Conservation (phyloP, 2,888 invertebrate species). For the Phengaris alcon region DNA sequence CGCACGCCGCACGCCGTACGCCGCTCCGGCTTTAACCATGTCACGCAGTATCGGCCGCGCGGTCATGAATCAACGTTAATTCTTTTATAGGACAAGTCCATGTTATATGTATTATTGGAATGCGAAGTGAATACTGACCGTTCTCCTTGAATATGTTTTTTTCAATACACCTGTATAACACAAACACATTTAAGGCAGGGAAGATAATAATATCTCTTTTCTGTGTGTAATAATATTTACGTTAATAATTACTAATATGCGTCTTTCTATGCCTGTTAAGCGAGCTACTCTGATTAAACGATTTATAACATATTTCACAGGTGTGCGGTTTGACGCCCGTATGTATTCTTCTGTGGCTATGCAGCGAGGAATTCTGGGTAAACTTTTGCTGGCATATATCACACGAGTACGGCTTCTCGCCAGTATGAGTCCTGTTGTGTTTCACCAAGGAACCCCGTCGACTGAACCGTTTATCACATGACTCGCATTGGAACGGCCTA, state of each 20-base stretch:
- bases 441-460: neutral
- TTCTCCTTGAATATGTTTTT: no score
- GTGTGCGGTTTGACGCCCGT: conserved; percentile 16
- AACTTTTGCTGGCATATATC: neutral
- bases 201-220: no score
- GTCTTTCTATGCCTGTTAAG: conserved; percentile 1
- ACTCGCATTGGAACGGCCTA: neutral
- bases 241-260: neutral
- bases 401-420: neutral
- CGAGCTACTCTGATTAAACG: neutral
- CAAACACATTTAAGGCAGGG: no score
- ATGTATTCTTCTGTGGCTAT: neutral
- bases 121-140: no score
- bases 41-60: no score
- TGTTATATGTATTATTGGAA: no score
- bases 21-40: no score
- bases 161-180: no score
- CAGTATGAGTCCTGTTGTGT: neutral
- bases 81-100: no score
- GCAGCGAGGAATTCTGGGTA: neutral
- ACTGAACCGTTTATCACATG: neutral
- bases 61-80: no score
- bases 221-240: neutral
- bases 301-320: neutral
- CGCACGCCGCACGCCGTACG: no score